Percentiles rank a stretch among this genome's conserved stretches.
Conservation (phyloP, 2,113 vertebrate species). For the Chelonoidis abingdonii region DNA sequence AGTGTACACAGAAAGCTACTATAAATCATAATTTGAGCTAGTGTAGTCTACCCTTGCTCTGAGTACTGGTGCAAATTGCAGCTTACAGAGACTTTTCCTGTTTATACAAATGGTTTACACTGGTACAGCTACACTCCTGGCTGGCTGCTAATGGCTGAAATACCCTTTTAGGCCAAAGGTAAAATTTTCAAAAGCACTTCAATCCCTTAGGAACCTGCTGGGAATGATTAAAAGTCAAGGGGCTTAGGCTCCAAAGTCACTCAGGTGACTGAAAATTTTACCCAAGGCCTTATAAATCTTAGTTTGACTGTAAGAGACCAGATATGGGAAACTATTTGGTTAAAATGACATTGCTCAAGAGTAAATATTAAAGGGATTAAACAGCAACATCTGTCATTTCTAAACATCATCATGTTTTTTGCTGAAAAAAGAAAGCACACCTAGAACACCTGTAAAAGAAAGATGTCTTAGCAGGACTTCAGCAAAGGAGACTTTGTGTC, state of each 20-base stretch:
- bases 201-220: background rate
- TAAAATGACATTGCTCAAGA: background rate
- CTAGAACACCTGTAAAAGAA: background rate
- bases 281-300: background rate
- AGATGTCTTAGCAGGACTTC: background rate
- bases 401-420: background rate
- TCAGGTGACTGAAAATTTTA: background rate
- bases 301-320: background rate
- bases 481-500: background rate
- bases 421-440: background rate
- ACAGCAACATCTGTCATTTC: background rate
- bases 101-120: background rate
- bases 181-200: background rate
- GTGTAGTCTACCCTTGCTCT: background rate
- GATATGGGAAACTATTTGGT: background rate
- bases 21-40: background rate
- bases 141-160: background rate
- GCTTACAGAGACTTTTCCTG: background rate
- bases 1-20: background rate
- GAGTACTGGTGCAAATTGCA: background rate
- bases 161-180: background rate
- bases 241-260: background rate
- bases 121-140: background rate
- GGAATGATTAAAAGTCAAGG: background rate
- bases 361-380: background rate